Conservation (phyloP, 2,888 invertebrate genomes). For the Trissonchulus sp. region DNA sequence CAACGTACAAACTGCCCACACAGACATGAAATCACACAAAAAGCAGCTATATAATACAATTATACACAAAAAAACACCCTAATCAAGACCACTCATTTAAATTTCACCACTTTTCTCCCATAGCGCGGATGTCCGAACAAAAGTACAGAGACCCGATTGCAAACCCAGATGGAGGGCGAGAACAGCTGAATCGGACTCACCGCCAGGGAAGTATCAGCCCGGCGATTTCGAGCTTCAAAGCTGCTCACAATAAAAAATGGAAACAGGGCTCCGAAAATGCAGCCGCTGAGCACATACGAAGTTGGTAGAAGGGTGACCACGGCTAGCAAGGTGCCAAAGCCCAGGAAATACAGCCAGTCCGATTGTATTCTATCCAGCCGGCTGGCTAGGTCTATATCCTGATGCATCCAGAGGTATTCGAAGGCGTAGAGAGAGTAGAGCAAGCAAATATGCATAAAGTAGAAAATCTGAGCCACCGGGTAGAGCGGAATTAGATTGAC, state of each 20-base stretch:
- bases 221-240: constrained; percentile 29
- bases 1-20: too few species aligned
- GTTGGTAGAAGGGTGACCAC: constrained; percentile 8
- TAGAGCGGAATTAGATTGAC: constrained; percentile 26
- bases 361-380: constrained; percentile 69
- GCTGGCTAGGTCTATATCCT: constrained; percentile 77
- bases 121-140: neutral
- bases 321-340: constrained; percentile 68
- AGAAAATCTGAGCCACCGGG: constrained; percentile 19
- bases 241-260: constrained; percentile 48
- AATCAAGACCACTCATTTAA: too few species aligned
- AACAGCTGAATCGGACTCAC: neutral
- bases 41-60: too few species aligned
- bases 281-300: constrained; percentile 38
- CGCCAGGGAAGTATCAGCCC: neutral
- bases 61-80: too few species aligned
- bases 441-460: constrained; percentile 51
- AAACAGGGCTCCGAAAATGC: constrained; percentile 45
- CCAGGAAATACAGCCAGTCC: constrained; percentile 94
- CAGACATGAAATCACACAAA: too few species aligned
- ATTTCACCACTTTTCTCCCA: too few species aligned
- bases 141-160: constrained; percentile 19
- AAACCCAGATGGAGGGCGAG: constrained; percentile 11
- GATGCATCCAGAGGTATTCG: constrained; percentile 96
- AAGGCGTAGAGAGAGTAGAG: constrained; percentile 90